phyloP scores from a whole-genome alignment of 2,113 vertebrate genomes.

The Peromyscus leucopus region DNA sequence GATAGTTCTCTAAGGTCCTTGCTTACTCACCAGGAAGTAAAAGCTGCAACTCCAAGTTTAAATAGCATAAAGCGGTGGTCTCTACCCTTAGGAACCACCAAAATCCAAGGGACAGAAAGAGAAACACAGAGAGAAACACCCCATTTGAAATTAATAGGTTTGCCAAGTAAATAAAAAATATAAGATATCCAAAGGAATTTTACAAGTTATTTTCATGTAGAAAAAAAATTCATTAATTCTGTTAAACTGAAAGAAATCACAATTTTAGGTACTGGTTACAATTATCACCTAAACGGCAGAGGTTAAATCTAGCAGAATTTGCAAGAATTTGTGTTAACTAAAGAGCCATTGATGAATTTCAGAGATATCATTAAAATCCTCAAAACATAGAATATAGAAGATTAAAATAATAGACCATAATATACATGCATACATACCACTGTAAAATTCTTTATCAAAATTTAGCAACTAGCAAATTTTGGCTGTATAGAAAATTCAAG shows the following conservation, averaged over 20 bases:
- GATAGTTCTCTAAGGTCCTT: slow-evolving; percentile 19
- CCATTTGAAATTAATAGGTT: slow-evolving; percentile 25
- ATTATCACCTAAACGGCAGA: slow-evolving; percentile 43
- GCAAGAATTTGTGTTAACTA: slow-evolving; percentile 2
- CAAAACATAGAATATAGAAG: slow-evolving; percentile 20
- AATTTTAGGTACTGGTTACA: slow-evolving; percentile 6
- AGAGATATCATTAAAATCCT: background rate
- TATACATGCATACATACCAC: background rate
- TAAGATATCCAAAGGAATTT: background rate
- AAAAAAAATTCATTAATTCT: slow-evolving; percentile 58
- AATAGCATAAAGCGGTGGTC: slow-evolving; percentile 28
- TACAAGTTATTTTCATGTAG: slow-evolving; percentile 34
- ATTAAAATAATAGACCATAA: slow-evolving; percentile 34
- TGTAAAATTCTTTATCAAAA: slow-evolving; percentile 27
- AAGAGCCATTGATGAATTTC: background rate
- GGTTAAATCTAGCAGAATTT: slow-evolving; percentile 25
- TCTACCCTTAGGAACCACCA: slow-evolving; percentile 42
- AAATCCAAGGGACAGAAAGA: slow-evolving; percentile 47
- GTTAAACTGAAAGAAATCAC: background rate
- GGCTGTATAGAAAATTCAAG: slow-evolving; percentile 20
- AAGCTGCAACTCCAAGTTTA: slow-evolving; percentile 48
- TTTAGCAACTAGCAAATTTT: slow-evolving; percentile 27
- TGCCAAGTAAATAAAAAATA: slow-evolving; percentile 40
- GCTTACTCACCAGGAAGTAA: slow-evolving; percentile 54
- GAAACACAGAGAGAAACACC: background rate